Base-by-base conservation (phyloP, 2,113 vertebrate species). In the Coptodon rendalli region DNA sequence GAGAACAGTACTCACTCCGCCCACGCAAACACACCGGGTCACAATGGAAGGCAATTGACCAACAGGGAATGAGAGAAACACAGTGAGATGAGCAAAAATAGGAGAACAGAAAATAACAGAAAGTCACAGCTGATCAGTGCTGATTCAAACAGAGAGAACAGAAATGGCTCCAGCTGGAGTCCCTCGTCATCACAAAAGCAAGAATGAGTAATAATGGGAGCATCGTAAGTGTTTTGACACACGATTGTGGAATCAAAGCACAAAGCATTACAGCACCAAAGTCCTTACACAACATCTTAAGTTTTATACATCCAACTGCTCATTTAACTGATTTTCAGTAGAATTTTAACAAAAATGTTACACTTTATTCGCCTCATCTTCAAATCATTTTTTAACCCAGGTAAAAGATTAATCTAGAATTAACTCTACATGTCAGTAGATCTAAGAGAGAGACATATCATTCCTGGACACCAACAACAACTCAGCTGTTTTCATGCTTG, bases 1-100 rank as follows among this genome's bases (percentile, higher is more conserved):
- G 94, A 95, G 94, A 92, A 95, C 91, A 95, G 93, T 89, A 95
- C 95, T 96, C 96, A 95, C 95, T 96, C 97, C 96, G 95, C 95
- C 89, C 96, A 93, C 86, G 95, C 96, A 96, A 93, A 94, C 95
- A 96, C 89, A 96, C 95, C 93, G 85, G 95, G 95, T 93, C 96
- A 96, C 96, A 95, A 94, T 92, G 90, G 95, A 89, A 93, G 85
- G 94, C 95, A 93, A 95, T 94, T 94, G 91, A 95, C 90, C 95
- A 94, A 94, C 8, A 92, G 93, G 91, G 92, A 94, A 96, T 92
- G 96, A 96, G 94, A 97, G 93, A 97, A 93, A 96, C 90, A 97
- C 87, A 96, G 95, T 96, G 93, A 95, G 95, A 91, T 95, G 95
- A 92, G 87, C 85, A 87, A 93, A 95, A 91, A 88, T 48, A 91